A percentile compares a stretch with the other conserved stretches of the same genome.
phyloP scores from a whole-genome alignment of 2,888 invertebrate genomes.

The Clivina fossor region DNA sequence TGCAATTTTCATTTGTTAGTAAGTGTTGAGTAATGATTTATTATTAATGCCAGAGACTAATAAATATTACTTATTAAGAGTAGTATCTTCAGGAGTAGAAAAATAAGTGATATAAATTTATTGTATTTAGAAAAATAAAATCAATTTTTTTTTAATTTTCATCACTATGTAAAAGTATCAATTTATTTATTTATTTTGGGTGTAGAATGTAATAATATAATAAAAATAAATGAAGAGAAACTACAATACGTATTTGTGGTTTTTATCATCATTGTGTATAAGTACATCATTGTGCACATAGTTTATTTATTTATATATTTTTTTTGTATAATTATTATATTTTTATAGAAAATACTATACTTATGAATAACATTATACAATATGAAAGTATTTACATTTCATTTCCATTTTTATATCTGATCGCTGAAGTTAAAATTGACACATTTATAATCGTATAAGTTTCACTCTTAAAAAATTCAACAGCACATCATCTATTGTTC shows the following conservation, averaged over 20 bases:
- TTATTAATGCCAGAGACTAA: too few relatives aligned
- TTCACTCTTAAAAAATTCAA: slow-evolving; percentile 27
- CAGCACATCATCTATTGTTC: too few relatives aligned
- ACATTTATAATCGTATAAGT: slow-evolving; percentile 32
- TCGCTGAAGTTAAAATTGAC: slow-evolving; percentile 29
- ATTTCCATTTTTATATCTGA: slow-evolving; percentile 10
- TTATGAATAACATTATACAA: slow-evolving; percentile 26
- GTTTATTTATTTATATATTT: slow-evolving; percentile 19
- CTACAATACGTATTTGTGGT: slow-evolving; percentile 13
- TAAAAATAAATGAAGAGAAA: slow-evolving; percentile 6
- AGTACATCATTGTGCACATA: slow-evolving; percentile 28
- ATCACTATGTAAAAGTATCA: too few relatives aligned
- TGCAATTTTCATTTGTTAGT: too few relatives aligned
- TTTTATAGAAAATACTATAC: slow-evolving; percentile 33
- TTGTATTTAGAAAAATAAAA: too few relatives aligned
- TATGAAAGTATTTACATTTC: slow-evolving; percentile 30
- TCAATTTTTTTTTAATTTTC: too few relatives aligned
- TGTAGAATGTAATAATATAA: too few relatives aligned
- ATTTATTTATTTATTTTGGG: too few relatives aligned
- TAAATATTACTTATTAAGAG: too few relatives aligned
- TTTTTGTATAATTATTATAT: slow-evolving; percentile 20
- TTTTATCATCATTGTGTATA: slow-evolving; percentile 16
- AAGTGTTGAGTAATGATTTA: too few relatives aligned
- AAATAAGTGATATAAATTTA: too few relatives aligned
- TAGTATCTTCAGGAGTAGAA: too few relatives aligned